phyloP scores from a whole-genome alignment of 2,113 vertebrate species.

The Prunella fulvescens region DNA sequence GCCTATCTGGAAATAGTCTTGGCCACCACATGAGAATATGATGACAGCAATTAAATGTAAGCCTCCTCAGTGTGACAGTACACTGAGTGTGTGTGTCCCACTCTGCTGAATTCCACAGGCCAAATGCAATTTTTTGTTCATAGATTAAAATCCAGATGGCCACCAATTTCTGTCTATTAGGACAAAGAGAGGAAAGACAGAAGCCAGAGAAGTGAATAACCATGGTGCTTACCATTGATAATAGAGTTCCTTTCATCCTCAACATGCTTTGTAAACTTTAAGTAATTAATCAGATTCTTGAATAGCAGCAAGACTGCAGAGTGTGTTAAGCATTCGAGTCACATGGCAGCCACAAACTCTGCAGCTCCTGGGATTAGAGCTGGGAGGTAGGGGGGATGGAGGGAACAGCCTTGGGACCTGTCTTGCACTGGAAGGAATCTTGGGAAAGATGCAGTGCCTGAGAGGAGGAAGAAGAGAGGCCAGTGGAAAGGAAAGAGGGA shows the following conservation, averaged over 20 bases:
- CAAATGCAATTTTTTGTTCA: neutral
- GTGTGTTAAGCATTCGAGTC: neutral
- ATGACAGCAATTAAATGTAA: neutral
- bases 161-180: neutral
- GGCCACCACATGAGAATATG: neutral
- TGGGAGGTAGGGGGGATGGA: neutral
- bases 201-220: neutral
- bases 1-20: neutral
- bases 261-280: neutral
- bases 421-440: neutral
- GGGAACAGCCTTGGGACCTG: neutral
- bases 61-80: neutral
- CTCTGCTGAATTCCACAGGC: neutral
- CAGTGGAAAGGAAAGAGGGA: neutral
- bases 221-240: neutral
- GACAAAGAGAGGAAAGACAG: neutral
- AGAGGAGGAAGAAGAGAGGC: neutral
- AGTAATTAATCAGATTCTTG: neutral
- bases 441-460: neutral
- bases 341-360: neutral
- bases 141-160: neutral
- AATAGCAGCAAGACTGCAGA: neutral
- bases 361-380: neutral
- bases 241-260: neutral
- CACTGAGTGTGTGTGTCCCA: accelerated